Evolutionary conservation across 2,797 vertebrate genomes (phyloP).

Genomic region (Lacerta viridis): DNA sequence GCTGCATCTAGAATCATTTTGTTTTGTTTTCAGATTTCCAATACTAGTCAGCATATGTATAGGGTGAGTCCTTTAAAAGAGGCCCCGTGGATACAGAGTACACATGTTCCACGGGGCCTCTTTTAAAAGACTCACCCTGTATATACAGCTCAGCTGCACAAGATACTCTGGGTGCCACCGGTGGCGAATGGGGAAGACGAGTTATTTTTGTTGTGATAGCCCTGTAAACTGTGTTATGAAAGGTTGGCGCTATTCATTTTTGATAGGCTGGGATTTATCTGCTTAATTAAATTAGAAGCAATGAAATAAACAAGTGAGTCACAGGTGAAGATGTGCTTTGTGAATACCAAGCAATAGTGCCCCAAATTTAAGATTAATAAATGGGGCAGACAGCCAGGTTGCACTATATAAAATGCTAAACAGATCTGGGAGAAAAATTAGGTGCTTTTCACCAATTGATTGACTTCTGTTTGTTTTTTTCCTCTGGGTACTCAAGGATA

Average conservation of each 20-base stretch:
- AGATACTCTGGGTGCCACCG: constrained; percentile 46
- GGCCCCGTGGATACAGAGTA: too few species aligned
- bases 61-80: too few species aligned
- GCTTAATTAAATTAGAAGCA: constrained; percentile 29
- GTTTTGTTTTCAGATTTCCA: constrained; percentile 65
- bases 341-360: constrained; percentile 28
- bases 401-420: neutral
- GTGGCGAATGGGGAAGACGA: constrained; percentile 58
- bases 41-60: constrained; percentile 71
- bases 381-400: neutral
- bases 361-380: constrained; percentile 14
- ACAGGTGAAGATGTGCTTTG: constrained; percentile 17
- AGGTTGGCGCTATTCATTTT: constrained; percentile 37
- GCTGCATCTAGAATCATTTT: constrained; percentile 57
- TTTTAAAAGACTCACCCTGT: too few species aligned
- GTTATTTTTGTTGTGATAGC: constrained; percentile 56
- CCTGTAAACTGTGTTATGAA: constrained; percentile 47
- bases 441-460: neutral
- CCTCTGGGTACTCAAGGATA: too few species aligned
- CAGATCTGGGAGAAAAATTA: neutral
- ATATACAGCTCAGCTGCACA: constrained; percentile 28
- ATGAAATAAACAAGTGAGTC: constrained; percentile 47
- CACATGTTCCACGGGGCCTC: too few species aligned
- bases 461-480: neutral
- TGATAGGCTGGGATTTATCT: neutral